These are phyloP conservation scores for Myotis myotis DNA, from an alignment of 2,797 vertebrate genomes.

Conservation along the genomic window DNA sequence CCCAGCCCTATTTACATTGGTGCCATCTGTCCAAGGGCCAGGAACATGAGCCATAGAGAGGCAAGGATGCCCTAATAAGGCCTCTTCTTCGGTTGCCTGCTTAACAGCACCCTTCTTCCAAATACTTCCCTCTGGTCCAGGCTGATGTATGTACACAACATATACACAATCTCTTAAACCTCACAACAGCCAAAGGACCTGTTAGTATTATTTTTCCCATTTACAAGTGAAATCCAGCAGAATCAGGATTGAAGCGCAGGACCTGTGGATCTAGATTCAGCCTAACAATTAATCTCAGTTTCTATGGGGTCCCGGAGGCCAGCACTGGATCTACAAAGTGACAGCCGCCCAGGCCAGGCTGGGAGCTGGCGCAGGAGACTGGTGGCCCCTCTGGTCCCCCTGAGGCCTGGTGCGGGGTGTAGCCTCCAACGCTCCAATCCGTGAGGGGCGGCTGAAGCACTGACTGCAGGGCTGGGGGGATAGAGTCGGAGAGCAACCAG, in stretches of 20 bases:
- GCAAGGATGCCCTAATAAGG: not conserved
- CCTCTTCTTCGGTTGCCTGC: not conserved
- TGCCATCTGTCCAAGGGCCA: not conserved
- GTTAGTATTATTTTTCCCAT: not conserved
- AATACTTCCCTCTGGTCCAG: rapidly evolving
- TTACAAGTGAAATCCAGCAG: not conserved
- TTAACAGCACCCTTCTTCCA: not conserved
- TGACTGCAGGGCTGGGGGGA: too few species aligned
- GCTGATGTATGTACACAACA: not conserved
- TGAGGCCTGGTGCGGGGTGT: not conserved
- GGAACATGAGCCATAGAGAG: not conserved
- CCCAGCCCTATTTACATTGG: not conserved
- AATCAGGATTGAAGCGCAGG: not conserved
- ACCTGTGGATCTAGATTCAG: not conserved
- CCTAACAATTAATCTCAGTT: not conserved
- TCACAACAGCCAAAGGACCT: not conserved
- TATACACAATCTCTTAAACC: not conserved
- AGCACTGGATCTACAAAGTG: not conserved
- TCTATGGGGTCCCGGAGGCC: rapidly evolving
- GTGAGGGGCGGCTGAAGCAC: too few species aligned
- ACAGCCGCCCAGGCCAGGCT: rapidly evolving
- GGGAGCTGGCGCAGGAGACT: rapidly evolving
- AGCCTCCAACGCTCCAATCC: not conserved
- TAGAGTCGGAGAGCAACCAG: rapidly evolving
- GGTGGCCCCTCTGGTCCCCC: too few species aligned